Base-by-base conservation (phyloP, 2,888 invertebrate genomes). In the Ormyrus thymus region DNA sequence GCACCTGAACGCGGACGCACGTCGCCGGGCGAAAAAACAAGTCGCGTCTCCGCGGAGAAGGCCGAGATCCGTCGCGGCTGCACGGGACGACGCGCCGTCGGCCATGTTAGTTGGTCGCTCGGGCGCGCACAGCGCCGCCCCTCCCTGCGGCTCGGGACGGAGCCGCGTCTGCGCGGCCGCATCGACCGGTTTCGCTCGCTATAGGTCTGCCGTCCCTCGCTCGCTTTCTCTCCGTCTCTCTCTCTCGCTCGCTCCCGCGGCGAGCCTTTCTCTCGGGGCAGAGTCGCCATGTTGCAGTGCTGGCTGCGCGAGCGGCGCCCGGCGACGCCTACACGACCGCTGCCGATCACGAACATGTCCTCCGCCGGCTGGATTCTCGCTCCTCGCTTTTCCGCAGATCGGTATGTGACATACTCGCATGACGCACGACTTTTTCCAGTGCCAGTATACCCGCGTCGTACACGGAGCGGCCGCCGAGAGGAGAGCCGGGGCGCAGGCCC, bases 181-280 rank as follows among this genome's bases (percentile, higher is more conserved):
- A 86, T 87, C 87, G 87, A 88, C 86, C 88, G 86, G 86, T 86
- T 86, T 86, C 85, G 29, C 76, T 80, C 78, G 66, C 81, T 62
- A 29, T 29, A 29, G 29, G 29, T 72, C 76, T 70, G 8, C 29
- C 29, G 2, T 58, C 50, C 50, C 46, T 43, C 55, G 65, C 58
- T 43, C 53, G 10, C 62, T 61, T 15, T 59, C 70, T 59, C 58
- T 59, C n/a, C 13, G n/a, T 55, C 53, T 55, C 2, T 66, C 51
- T 9, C n/a, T 62, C 29, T 46, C 64, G 45, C 45, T 65, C 11
- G 8, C 45, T 11, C 75, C 61, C 64, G 55, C 43, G 62, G 50
- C 59, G 66, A 51, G 53, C 15, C 13, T 29, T 29, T 29, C 29
- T 29, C n/a, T 43, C 13, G n/a, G 45, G 53, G n/a, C 43, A 4